Percentiles rank a stretch among this genome's conserved stretches.
These are phyloP conservation scores for Myiopsitta monachus DNA, from an alignment of 2,113 vertebrate species.

Conservation along the genomic window DNA sequence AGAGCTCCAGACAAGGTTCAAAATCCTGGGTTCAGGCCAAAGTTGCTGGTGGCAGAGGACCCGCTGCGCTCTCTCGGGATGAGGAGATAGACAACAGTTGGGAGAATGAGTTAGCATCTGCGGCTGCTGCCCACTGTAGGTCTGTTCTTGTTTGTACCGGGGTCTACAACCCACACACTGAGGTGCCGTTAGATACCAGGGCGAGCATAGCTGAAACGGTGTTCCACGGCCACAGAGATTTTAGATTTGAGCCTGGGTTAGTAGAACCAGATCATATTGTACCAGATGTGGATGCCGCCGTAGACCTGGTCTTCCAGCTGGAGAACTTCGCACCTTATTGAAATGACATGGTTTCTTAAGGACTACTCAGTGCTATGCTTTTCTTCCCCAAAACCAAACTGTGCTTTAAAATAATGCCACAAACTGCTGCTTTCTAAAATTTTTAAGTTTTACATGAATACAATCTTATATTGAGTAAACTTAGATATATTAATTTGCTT, in stretches of 20 bases:
- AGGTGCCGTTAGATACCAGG: slow-evolving; percentile 29
- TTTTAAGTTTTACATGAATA: background rate
- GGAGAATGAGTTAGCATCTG: slow-evolving; percentile 73
- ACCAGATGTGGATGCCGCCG: slow-evolving; percentile 83
- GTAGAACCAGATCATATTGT: slow-evolving; percentile 79
- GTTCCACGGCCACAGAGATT: slow-evolving; percentile 84
- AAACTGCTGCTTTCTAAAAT: background rate
- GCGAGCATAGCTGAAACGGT: slow-evolving; percentile 51
- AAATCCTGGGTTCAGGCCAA: slow-evolving; percentile 50
- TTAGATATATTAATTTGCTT: background rate
- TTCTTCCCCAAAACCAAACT: background rate
- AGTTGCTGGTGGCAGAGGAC: slow-evolving; percentile 2
- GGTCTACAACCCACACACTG: slow-evolving; percentile 76
- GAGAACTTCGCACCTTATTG: slow-evolving; percentile 72
- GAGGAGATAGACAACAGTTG: slow-evolving; percentile 59
- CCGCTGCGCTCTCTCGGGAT: slow-evolving; percentile 63
- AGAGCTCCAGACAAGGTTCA: slow-evolving; percentile 36
- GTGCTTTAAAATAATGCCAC: background rate
- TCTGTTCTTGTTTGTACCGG: slow-evolving; percentile 90
- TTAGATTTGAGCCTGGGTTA: slow-evolving; percentile 76
- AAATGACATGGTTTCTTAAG: background rate
- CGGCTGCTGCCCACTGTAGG: slow-evolving; percentile 76
- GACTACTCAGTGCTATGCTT: background rate
- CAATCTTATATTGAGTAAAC: background rate
- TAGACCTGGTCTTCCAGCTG: slow-evolving; percentile 83